Evolutionary conservation across 2,888 invertebrate species (phyloP).

Genomic region (Oscheius sp.): DNA sequence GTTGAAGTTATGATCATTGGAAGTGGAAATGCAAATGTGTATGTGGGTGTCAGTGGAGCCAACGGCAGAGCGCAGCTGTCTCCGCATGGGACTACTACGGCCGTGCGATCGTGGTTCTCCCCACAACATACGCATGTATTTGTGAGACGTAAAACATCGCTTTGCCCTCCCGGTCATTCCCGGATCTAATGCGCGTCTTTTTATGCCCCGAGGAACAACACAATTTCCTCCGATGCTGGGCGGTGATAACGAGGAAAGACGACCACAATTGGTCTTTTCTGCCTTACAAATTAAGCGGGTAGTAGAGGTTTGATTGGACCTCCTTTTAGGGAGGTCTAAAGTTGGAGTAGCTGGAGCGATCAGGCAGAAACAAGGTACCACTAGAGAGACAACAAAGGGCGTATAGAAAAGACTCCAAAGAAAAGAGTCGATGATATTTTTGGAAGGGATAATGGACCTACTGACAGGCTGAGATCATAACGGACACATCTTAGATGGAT

Average conservation of each 20-base stretch:
- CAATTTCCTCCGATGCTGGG: conserved; percentile 28
- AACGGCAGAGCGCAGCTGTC: conserved; percentile 20
- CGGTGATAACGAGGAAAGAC: conserved; percentile 23
- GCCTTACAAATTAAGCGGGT: conserved; percentile 21
- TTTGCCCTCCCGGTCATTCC: neutral
- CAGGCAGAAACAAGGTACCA: neutral
- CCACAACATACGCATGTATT: neutral
- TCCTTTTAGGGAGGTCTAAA: neutral
- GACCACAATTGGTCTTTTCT: conserved; percentile 6
- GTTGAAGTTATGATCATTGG: conserved; percentile 2
- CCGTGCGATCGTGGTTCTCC: neutral
- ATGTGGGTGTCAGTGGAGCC: conserved; percentile 2
- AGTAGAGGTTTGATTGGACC: neutral
- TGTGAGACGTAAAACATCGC: conserved; percentile 17
- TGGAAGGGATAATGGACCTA: no score
- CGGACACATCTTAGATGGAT: conserved; percentile 21
- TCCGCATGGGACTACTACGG: conserved; percentile 17
- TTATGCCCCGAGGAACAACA: conserved; percentile 30
- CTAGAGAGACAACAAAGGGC: neutral
- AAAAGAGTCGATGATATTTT: no score
- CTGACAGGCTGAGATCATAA: neutral
- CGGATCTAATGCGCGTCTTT: conserved; percentile 28
- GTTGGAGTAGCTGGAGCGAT: conserved; percentile 8
- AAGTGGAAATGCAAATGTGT: conserved; percentile 27
- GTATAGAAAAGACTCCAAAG: neutral